Evolutionary conservation across 2,888 invertebrate species (phyloP).

Genomic region (Callimorpha dominula): DNA sequence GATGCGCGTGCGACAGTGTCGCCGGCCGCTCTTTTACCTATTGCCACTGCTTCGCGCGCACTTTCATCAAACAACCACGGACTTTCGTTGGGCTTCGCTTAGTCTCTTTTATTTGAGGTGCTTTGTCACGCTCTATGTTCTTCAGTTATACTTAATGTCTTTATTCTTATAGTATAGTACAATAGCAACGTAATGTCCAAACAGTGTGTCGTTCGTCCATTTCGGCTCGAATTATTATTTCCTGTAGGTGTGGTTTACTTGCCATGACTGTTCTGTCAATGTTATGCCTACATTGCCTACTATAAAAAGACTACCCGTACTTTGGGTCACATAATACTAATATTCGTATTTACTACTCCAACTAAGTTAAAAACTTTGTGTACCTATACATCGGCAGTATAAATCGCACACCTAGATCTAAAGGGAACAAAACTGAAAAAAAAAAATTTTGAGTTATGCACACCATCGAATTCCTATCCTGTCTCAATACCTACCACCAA

Average conservation of each 20-base stretch:
- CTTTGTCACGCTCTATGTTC: slow-evolving; percentile 50
- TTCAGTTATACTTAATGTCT: slow-evolving; percentile 13
- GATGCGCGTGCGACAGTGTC: slow-evolving; percentile 65
- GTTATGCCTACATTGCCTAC: background rate
- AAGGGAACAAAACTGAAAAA: too few species aligned
- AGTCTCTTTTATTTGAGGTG: slow-evolving; percentile 39
- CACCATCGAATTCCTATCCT: too few species aligned
- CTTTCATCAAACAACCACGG: slow-evolving; percentile 68
- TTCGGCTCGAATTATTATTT: background rate
- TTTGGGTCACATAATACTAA: background rate
- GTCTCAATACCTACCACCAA: too few species aligned
- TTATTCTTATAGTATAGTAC: slow-evolving; percentile 1
- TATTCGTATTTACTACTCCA: too few species aligned
- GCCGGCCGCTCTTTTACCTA: slow-evolving; percentile 68
- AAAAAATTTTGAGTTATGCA: too few species aligned
- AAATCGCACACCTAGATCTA: too few species aligned
- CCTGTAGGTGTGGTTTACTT: background rate
- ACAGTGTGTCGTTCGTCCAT: background rate
- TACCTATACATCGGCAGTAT: too few species aligned
- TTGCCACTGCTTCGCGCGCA: slow-evolving; percentile 61
- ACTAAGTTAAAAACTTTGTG: too few species aligned
- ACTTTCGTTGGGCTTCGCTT: slow-evolving; percentile 64
- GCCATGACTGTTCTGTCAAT: background rate
- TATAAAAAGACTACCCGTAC: background rate
- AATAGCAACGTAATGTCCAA: background rate